These are phyloP conservation scores for Erebia palarica DNA, from an alignment of 2,888 invertebrate species.

Conservation along the genomic window DNA sequence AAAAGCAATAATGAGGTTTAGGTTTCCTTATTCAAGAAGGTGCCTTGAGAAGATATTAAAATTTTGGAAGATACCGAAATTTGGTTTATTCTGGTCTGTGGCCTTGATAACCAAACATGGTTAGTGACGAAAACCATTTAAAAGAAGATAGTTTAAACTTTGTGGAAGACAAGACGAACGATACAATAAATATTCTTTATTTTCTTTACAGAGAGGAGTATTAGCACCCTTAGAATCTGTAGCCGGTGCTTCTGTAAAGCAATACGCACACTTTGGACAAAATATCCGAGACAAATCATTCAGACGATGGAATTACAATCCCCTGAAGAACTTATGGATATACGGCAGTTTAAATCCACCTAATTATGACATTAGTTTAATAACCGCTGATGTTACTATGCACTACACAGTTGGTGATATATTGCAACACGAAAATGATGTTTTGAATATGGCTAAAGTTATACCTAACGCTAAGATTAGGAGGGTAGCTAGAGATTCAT, in stretches of 20 bases:
- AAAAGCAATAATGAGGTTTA: too few species aligned
- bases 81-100: neutral
- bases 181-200: neutral
- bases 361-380: conserved; percentile 40
- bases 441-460: conserved; percentile 42
- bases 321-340: conserved; percentile 35
- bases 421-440: conserved; percentile 43
- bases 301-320: conserved; percentile 44
- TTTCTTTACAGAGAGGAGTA: conserved; percentile 36
- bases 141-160: too few species aligned
- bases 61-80: neutral
- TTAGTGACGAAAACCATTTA: too few species aligned
- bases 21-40: too few species aligned
- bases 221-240: conserved; percentile 38
- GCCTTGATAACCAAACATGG: too few species aligned
- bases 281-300: conserved; percentile 44
- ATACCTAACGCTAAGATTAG: conserved; percentile 41
- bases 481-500: conserved; percentile 42
- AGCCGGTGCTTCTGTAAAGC: conserved; percentile 45
- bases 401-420: conserved; percentile 44
- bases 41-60: neutral
- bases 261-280: conserved; percentile 48
- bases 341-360: conserved; percentile 42
- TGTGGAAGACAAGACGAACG: neutral
- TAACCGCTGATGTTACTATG: conserved; percentile 42